These are phyloP conservation scores for Alligator sinensis DNA, from an alignment of 2,113 vertebrate species.

Conservation along the genomic window DNA sequence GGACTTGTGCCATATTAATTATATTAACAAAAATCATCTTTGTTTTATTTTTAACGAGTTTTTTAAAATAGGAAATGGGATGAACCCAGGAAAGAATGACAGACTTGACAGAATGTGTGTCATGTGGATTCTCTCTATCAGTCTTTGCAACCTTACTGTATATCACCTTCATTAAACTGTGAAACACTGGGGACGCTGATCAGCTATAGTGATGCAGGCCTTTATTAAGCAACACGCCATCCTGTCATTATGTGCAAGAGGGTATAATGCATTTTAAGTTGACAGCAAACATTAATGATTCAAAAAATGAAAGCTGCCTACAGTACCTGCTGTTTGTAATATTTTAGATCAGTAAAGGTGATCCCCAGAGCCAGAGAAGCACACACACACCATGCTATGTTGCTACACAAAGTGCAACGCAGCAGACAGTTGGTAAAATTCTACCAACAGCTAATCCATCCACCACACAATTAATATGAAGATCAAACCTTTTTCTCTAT, in stretches of 20 bases:
- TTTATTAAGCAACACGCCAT: constrained; percentile 73
- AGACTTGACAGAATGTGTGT: constrained; percentile 52
- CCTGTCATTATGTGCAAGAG: constrained; percentile 64
- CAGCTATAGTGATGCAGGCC: constrained; percentile 68
- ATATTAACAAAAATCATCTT: constrained; percentile 75
- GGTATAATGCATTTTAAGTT: constrained; percentile 64
- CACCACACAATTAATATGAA: constrained; percentile 39
- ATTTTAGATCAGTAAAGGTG: constrained; percentile 62
- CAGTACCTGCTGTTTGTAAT: constrained; percentile 50
- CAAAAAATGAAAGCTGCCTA: constrained; percentile 73
- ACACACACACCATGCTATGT: neutral
- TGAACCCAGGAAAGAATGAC: constrained; percentile 19
- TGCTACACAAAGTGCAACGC: constrained; percentile 31
- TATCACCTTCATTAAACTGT: constrained; percentile 81
- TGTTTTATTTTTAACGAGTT: constrained; percentile 72
- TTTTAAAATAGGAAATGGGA: constrained; percentile 33
- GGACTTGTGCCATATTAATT: constrained; percentile 71
- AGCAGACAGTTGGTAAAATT: constrained; percentile 45
- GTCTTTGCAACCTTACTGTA: constrained; percentile 71
- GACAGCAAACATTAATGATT: constrained; percentile 77
- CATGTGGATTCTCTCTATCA: constrained; percentile 70
- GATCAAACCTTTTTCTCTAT: constrained; percentile 18
- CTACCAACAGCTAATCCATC: constrained; percentile 57
- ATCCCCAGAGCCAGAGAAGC: constrained; percentile 54
- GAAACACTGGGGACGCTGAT: constrained; percentile 70